Conservation (phyloP, 2,888 invertebrate genomes). For the Andrena fulva region DNA sequence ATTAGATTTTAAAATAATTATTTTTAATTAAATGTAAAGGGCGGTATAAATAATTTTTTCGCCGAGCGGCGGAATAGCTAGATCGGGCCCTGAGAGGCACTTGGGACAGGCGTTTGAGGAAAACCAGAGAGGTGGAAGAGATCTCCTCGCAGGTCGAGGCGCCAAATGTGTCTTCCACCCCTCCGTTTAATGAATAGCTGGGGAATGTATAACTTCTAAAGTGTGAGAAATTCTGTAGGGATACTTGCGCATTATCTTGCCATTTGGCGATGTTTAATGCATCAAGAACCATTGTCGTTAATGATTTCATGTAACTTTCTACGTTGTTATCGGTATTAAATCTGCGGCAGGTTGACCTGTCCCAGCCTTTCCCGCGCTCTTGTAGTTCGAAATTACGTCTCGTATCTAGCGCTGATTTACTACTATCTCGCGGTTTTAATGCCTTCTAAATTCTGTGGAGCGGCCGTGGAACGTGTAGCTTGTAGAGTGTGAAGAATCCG, state of each 20-base stretch:
- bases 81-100: no score
- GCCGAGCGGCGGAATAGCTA: no score
- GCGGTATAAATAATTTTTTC: no score
- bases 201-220: not conserved
- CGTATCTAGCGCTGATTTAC: constrained; percentile 20
- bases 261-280: not conserved
- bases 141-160: no score
- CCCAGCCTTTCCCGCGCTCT: constrained; percentile 19
- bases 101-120: no score
- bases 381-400: constrained; percentile 8
- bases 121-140: no score
- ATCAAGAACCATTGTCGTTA: not conserved
- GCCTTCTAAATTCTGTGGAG: constrained; percentile 14
- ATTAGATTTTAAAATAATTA: no score
- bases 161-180: no score
- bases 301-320: not conserved
- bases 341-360: constrained; percentile 38
- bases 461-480: not conserved
- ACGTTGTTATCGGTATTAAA: constrained; percentile 19
- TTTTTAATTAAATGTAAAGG: no score
- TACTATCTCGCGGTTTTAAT: not conserved
- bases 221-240: not conserved
- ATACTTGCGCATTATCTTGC: not conserved
- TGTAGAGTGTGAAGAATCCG: not conserved
- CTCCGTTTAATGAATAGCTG: not conserved